These are phyloP conservation scores for Casuarius casuarius DNA, from an alignment of 2,113 vertebrate genomes.

Conservation along the genomic window DNA sequence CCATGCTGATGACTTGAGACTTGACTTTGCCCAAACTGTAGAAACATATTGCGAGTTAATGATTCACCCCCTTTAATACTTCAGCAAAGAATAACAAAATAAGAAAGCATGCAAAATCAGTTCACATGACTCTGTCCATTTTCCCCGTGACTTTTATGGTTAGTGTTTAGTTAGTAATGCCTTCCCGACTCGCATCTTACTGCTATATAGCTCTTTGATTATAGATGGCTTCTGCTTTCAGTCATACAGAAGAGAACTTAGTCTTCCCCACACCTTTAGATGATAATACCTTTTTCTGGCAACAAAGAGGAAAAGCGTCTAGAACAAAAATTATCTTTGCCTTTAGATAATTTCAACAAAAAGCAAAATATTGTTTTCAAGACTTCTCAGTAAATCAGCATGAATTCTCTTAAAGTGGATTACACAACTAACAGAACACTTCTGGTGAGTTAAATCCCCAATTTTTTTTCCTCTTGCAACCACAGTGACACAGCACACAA, in stretches of 20 bases:
- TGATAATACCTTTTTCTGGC: background rate
- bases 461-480: background rate
- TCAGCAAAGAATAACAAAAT: background rate
- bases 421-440: background rate
- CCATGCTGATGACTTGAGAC: background rate
- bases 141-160: background rate
- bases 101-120: background rate
- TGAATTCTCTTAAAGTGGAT: background rate
- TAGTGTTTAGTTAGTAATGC: background rate
- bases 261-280: background rate
- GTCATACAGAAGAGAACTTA: background rate
- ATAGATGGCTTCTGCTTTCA: background rate
- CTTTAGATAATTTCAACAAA: background rate
- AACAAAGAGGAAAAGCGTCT: background rate
- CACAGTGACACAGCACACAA: background rate
- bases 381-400: background rate
- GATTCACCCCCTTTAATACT: slow-evolving; percentile 47
- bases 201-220: background rate
- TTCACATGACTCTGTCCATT: slow-evolving; percentile 51
- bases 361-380: background rate
- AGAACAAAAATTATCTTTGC: background rate
- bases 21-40: slow-evolving; percentile 32
- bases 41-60: slow-evolving; percentile 48
- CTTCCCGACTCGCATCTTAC: background rate
- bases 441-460: background rate